Base-by-base conservation (phyloP, 2,113 vertebrate species). In the Miniopterus natalensis region DNA sequence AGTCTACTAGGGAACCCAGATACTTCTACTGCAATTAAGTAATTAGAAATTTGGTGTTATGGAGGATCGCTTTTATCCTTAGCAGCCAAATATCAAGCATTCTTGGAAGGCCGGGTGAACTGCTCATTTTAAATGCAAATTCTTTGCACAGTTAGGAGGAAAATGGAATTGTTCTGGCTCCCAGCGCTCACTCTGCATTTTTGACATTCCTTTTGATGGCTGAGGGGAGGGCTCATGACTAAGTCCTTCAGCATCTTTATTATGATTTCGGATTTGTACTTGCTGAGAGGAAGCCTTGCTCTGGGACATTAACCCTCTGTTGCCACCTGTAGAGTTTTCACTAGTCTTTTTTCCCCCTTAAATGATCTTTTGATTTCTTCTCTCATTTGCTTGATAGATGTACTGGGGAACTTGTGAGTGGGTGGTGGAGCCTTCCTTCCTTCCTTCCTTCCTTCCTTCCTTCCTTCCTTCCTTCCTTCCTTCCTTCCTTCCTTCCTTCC, bases 41-140 rank as follows among this genome's bases (percentile, higher is more conserved):
- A 55, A 94, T 88, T 89, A 95, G 81, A 88, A 85, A 78, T 71
- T 42, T 9, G 27, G 13, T 70, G 29, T 73, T 55, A 7, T 45
- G 11, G 74, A 84, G 84, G 81, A 68, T 78, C 55, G 36, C 84
- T 90, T 97, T 57, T 90, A 23, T 88, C 57, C 92, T 75, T 95
- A 92, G 95, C 83, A 85, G 92, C 83, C 81, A 75, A 80, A 77
- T 70, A 68, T 74, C 17, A 81, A 81, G 78, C 63, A 36, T 95
- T 95, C 95, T 96, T 89, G 42, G 95, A 96, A 95, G 85, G 59
- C 42, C 92, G 92, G 80, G 78, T 83, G 95, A 89, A 81, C 91
- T 84, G 85, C 95, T 97, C 68, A 92, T 97, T 97, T 97, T 94
- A 80, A 95, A 96, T 96, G 96, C 95, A 98, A 96, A 98, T 98